Evolutionary conservation across 1,140 invertebrate species (phyloP), one percentile per base, ranked within the genome.

Genomic region (Venustaconcha ellipsiformis): DNA sequence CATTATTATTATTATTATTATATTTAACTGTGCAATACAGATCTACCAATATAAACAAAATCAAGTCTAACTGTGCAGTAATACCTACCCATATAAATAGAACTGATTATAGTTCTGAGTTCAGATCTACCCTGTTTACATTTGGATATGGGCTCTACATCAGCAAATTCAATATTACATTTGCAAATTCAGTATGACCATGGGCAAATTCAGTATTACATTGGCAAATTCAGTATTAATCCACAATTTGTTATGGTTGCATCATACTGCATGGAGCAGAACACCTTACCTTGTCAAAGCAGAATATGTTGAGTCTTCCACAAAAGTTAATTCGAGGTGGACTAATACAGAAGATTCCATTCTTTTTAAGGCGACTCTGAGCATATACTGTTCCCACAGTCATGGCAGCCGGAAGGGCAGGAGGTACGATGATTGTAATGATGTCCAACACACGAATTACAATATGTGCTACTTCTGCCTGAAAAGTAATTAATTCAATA

Each of bases 331-430:
- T 98, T 1, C 95, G 93, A 4, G 94, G 93, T 14, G 97, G 96
- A 81, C 95, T 97, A 30, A 97, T 97, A 85, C 97, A 98, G 87
- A 95, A 98, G 82, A 99, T 97, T 70, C 94, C 94, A n/a, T 93
- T 74, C 62, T 83, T 87, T 66, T 87, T 88, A 18, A 98, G 90
- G 8, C 96, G 92, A 78, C 91, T 92, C 89, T 97, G 95, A 57
- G 96, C 97, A 83, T 91, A 91, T 6, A 97, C 92, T 85, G 95
- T 95, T 57, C 96, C 96, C 5, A 97, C 95, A 4, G 96, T 97
- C 96, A 99, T 97, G 23, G 97, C 97, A 17, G 96, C 96, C n/a
- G 96, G 96, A 30, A 98, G 87, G 8, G 96, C 96, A n/a, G 97
- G 97, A 6, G 97, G 97, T 6, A 99, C 96, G 14, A 97, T 96